Base-by-base conservation (phyloP, 1,140 invertebrate species). In the Solen grandis region DNA sequence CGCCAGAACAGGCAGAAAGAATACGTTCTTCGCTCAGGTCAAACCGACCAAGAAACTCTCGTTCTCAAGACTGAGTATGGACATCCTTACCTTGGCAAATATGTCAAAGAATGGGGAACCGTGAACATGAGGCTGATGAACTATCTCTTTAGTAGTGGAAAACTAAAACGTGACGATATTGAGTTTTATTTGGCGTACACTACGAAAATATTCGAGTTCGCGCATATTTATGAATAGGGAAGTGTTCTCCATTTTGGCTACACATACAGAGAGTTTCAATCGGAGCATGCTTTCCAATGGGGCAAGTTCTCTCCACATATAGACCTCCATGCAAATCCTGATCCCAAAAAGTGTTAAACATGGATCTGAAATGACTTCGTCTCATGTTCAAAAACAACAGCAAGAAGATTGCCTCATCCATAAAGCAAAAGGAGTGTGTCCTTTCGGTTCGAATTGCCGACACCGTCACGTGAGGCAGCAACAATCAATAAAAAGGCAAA, bases 211-310 rank as follows among this genome's bases (percentile, higher is more conserved):
- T 63, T 36, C 33, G 60, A 63, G 22, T 66, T 66, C 29, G 62
- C 36, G 1, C 36, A 66, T 8, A 70, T 54, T 22, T 54, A 54
- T n/a, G 66, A 70, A 31, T 70, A 52, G 50, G 55, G 35, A 19
- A 70, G 66, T 29, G 25, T 70, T 10, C 50, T 70, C 1, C 52
- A 70, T n/a, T 70, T 54, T 22, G 50, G 55, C n/a, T 16, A 70
- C 19, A 33, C 22, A 4, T 70, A 54, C 35, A 3, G 46, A n/a
- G 66, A 70, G n/a, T 25, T 52, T 1, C 41, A 70, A 33, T 27
- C 66, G 0, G 66, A 70, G n/a, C n/a, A n/a, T n/a, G n/a, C n/a
- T n/a, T n/a, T n/a, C n/a, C n/a, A n/a, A n/a, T n/a, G n/a, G n/a
- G 41, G 27, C 3, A 70, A 41, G 2, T 70, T 70, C 50, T 70